Base-by-base conservation (phyloP, 2,888 invertebrate species). In the Apodemia hepburni region DNA sequence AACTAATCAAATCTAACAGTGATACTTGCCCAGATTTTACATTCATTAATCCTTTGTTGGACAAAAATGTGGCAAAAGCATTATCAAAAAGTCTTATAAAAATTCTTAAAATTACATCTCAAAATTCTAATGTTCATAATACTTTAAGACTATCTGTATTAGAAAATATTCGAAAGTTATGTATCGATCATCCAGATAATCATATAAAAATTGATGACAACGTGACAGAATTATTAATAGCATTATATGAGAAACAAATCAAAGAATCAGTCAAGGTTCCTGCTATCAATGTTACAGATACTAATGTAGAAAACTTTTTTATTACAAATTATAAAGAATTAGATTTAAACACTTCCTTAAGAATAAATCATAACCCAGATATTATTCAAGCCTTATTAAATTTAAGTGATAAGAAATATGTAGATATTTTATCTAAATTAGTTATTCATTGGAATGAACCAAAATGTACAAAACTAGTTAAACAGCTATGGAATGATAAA, bases 71-170 rank as follows among this genome's bases (percentile, higher is more conserved):
- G 3, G 79, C 88, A 0, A 72, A 71, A 54, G 78, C 80, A 6
- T 72, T 89, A 22, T 79, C 89, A 1, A 85, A 77, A 67, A 85
- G 86, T 73, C 84, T 88, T 62, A 74, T 90, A 2, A 84, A 84
- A 68, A 81, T 87, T 60, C 74, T 90, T 2, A 76, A 75, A 7
- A 70, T 78, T 38, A 79, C 85, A 15, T 73, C 77, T 61, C 74
- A 78, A 64, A 81, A 77, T 68, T 73, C 77, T 1, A 80, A 76
- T 58, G 69, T 79, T 2, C 83, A 83, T 64, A 81, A 76, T 60
- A 85, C 81, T 64, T 67, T 88, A 60, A 75, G 86, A 9, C 61
- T 74, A 15, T 75, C 82, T 9, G 74, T 88, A 62, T 65, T 90
- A 17, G 77, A 83, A 69, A 82, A 82, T 66, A 81, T 90, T 62